Percentiles rank a stretch among this genome's conserved stretches.
phyloP scores from a whole-genome alignment of 2,888 invertebrate species.

The Allacma fusca region DNA sequence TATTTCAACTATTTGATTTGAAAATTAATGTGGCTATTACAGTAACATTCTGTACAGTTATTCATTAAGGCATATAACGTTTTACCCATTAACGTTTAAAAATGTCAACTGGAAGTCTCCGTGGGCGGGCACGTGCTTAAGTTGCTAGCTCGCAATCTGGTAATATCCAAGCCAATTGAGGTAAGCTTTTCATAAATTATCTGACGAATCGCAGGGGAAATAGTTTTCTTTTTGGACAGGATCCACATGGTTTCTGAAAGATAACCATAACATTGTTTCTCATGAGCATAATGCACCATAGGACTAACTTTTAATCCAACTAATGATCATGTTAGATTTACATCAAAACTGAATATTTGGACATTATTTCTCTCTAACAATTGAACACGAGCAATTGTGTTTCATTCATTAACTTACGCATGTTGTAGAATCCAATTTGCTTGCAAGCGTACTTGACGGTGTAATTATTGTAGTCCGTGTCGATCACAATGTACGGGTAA shows the following conservation, averaged over 20 bases:
- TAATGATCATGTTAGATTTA: too few species aligned
- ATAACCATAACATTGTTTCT: constrained; percentile 3
- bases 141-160: neutral
- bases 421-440: constrained; percentile 29
- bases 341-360: too few species aligned
- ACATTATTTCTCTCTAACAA: too few species aligned
- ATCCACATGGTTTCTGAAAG: constrained; percentile 42
- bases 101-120: neutral
- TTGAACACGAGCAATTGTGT: too few species aligned
- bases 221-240: neutral
- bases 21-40: too few species aligned
- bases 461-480: constrained; percentile 38
- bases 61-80: too few species aligned
- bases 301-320: too few species aligned
- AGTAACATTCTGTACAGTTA: too few species aligned
- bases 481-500: constrained; percentile 33
- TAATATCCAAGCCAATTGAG: neutral
- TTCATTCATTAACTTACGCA: too few species aligned
- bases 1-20: too few species aligned
- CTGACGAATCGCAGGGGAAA: neutral
- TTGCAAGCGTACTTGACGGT: constrained; percentile 39
- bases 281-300: too few species aligned
- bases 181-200: constrained; percentile 18
- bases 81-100: too few species aligned
- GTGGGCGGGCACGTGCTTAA: constrained; percentile 18